Base-by-base conservation (phyloP, 2,888 invertebrate genomes). In the Choristoneura rosaceana region DNA sequence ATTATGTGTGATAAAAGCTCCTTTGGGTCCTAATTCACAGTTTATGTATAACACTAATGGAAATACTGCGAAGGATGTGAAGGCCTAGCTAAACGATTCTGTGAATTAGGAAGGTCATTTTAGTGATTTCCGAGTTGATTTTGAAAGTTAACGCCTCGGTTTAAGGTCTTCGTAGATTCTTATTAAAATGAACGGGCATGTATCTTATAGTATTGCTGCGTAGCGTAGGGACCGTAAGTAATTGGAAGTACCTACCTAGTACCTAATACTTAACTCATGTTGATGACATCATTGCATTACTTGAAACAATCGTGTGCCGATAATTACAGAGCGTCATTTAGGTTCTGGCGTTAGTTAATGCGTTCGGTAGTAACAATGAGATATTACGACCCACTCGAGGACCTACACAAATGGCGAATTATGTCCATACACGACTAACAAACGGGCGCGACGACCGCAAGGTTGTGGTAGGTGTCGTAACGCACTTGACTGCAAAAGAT, bases 351-450 rank as follows among this genome's bases (percentile, higher is more conserved):
- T 81, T 81, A 82, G 86, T 85, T 89, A 90, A 88, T 89, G 82
- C 86, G 82, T 83, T 84, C 79, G 80, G 82, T 81, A 81, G 82
- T 85, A 90, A 91, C 90, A 90, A 90, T 89, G 87, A 82, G 84
- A 88, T 87, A 88, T 90, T 88, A 90, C 87, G 84, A 84, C 88
- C 88, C 87, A 89, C 88, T 88, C 84, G 81, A 81, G 79, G 84
- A 84, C 84, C 86, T 86, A 89, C 86, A 88, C 87, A 87, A 89
- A 90, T 84, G 85, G 84, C 87, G 82, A 88, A 87, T 87, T 87
- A 87, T 90, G 86, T 87, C 86, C 87, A 88, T 89, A 88, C 84
- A 82, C 81, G 86, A 83, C 82, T 87, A 88, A 87, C 87, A 87
- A 91, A 90, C 85, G 85, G 85, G 85, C 83, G 83, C 83, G 83